Conservation (phyloP, 2,888 invertebrate genomes). For the Morpho achilles region DNA sequence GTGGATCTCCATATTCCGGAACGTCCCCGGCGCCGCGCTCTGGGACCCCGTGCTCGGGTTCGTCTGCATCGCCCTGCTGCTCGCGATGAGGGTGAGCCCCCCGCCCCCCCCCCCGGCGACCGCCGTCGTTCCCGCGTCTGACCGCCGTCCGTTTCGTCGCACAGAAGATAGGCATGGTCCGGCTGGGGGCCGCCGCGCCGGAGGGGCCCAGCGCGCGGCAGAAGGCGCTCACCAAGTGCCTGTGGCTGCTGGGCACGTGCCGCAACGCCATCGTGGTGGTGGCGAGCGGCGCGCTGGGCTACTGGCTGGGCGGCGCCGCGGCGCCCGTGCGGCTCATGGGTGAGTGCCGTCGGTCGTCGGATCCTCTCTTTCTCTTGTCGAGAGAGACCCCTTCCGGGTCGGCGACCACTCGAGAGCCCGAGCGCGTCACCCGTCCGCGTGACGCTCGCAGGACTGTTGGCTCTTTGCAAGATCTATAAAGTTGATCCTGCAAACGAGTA, state of each 20-base stretch:
- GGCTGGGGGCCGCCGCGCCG: conserved; percentile 78
- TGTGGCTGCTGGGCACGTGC: conserved; percentile 89
- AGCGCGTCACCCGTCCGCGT: no score
- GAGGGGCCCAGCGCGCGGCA: conserved; percentile 76
- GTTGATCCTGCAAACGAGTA: no score
- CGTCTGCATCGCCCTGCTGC: conserved; percentile 85
- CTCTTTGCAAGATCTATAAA: no score
- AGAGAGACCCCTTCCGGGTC: no score
- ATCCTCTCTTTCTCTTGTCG: no score
- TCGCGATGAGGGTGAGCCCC: conserved; percentile 85
- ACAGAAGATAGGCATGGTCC: conserved; percentile 82
- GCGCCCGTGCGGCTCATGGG: conserved; percentile 86
- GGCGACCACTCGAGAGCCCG: no score
- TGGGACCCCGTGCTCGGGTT: conserved; percentile 89
- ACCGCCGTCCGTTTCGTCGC: conserved; percentile 1
- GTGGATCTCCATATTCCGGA: conserved; percentile 84
- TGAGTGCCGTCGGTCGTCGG: conserved; percentile 37
- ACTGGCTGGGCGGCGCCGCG: conserved; percentile 65
- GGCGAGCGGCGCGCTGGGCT: conserved; percentile 84
- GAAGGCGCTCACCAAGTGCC: conserved; percentile 80
- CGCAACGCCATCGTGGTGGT: conserved; percentile 92
- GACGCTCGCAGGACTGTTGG: no score
- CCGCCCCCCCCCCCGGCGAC: no score
- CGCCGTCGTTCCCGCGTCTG: no score
- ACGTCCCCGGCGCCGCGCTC: conserved; percentile 81